phyloP scores from a whole-genome alignment of 2,888 invertebrate genomes.

The Conomelus anceps region DNA sequence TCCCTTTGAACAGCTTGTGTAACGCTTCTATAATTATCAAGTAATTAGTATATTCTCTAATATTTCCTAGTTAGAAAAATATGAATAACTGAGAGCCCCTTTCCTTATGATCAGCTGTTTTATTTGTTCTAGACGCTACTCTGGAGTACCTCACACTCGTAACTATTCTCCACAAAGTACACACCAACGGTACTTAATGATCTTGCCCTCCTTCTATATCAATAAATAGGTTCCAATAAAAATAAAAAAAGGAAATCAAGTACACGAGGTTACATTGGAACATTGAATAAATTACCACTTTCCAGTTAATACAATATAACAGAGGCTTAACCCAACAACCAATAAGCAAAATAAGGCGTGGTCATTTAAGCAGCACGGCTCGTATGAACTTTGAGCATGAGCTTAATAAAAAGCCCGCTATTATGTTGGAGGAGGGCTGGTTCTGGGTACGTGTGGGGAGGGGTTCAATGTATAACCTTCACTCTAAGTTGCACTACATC shows the following conservation, averaged over 20 bases:
- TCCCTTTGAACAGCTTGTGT: too few species aligned
- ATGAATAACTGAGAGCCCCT: too few species aligned
- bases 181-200: neutral
- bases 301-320: neutral
- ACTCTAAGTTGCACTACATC: neutral
- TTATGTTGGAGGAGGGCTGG: neutral
- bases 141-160: too few species aligned
- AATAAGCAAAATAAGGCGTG: neutral
- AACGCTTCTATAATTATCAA: too few species aligned
- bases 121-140: too few species aligned
- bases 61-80: too few species aligned
- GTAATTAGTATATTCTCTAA: too few species aligned
- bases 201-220: neutral
- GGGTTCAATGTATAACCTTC: neutral
- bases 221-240: neutral
- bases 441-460: neutral
- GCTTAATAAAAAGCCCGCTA: neutral
- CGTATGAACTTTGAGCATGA: neutral
- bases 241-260: neutral
- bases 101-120: too few species aligned
- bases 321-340: neutral
- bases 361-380: neutral
- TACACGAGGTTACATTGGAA: neutral
- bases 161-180: neutral
- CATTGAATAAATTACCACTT: neutral